A percentile compares a stretch with the other conserved stretches of the same genome.
Conservation (phyloP, 2,888 invertebrate species). For the Acronicta aceris region DNA sequence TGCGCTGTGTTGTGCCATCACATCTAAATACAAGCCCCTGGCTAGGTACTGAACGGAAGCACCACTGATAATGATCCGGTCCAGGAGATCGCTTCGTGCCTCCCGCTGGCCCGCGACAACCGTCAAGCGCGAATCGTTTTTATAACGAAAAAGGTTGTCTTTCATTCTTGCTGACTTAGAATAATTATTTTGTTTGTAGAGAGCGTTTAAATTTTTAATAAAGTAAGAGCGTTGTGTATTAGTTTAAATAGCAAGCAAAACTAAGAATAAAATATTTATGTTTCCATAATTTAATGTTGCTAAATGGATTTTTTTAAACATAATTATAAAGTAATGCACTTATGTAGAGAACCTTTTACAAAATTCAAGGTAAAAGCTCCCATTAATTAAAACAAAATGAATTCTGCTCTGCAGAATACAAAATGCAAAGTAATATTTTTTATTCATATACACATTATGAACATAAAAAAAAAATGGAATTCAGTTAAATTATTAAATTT, state of each 20-base stretch:
- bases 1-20: neutral
- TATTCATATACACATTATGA: too few relatives aligned
- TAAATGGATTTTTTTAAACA: too few relatives aligned
- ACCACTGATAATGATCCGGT: constrained; percentile 67
- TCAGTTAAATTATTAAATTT: neutral
- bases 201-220: too few relatives aligned
- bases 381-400: too few relatives aligned
- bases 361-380: too few relatives aligned
- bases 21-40: constrained; percentile 10
- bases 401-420: too few relatives aligned
- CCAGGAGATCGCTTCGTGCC: constrained; percentile 54
- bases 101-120: constrained; percentile 55
- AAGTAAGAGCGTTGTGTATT: too few relatives aligned
- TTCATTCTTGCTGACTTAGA: constrained; percentile 3
- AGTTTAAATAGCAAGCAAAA: too few relatives aligned
- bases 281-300: too few relatives aligned
- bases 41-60: constrained; percentile 55
- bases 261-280: too few relatives aligned
- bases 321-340: neutral
- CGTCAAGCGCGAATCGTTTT: constrained; percentile 44
- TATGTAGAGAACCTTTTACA: neutral
- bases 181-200: constrained; percentile 9
- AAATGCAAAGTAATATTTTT: too few relatives aligned
- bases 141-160: constrained; percentile 21
- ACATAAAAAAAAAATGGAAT: too few relatives aligned